Percentiles rank a stretch among this genome's conserved stretches.
Evolutionary conservation across 1,140 invertebrate species (phyloP).

Genomic region (Thaumatotibia leucotreta): DNA sequence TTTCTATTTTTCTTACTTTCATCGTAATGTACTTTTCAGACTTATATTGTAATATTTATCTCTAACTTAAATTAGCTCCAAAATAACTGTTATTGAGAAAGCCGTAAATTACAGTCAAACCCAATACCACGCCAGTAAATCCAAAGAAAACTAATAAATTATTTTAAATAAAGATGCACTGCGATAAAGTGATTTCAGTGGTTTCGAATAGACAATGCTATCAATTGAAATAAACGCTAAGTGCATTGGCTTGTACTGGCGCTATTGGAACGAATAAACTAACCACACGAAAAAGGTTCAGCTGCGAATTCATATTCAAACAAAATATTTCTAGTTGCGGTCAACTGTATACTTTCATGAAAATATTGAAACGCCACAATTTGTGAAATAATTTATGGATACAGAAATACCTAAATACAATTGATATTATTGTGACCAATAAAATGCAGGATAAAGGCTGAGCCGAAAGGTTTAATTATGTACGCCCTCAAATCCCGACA

Average conservation of each 20-base stretch:
- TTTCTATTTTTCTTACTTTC: no score
- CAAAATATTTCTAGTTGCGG: neutral
- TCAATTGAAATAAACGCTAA: slow-evolving; percentile 8
- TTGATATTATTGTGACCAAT: no score
- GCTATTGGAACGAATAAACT: neutral
- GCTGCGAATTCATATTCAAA: slow-evolving; percentile 3
- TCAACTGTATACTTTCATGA: neutral
- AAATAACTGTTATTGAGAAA: neutral
- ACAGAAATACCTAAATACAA: no score
- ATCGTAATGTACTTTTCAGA: no score
- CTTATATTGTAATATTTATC: no score
- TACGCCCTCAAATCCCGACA: no score
- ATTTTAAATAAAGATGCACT: neutral
- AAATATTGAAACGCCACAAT: neutral
- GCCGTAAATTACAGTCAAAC: neutral
- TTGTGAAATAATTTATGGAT: no score
- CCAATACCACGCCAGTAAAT: no score
- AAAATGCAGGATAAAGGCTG: no score
- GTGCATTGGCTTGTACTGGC: slow-evolving; percentile 8
- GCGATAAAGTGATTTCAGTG: neutral
- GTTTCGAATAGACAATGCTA: neutral
- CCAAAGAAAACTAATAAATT: neutral
- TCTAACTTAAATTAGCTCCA: no score
- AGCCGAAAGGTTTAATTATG: no score
- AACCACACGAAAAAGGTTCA: neutral